phyloP scores from a whole-genome alignment of 2,888 invertebrate genomes.

The Dryococelus australis region DNA sequence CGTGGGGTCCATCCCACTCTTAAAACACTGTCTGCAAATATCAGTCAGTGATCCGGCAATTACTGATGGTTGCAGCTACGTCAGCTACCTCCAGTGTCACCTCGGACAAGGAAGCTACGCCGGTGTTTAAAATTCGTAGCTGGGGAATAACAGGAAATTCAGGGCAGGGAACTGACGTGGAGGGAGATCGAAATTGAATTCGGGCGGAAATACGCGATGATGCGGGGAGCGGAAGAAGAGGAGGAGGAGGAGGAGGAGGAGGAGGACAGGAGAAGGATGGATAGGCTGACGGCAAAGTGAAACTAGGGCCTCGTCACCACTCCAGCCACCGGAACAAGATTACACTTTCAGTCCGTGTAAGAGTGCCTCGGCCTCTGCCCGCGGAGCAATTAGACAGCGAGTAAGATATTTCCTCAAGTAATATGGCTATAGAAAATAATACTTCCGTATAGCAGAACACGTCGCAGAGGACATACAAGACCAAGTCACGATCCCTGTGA shows the following conservation, averaged over 20 bases:
- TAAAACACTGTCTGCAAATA: too few species aligned
- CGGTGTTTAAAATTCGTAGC: background rate
- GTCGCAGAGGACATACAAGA: too few species aligned
- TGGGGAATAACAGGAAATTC: background rate
- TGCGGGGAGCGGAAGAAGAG: background rate
- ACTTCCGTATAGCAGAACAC: too few species aligned
- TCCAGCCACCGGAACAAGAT: background rate
- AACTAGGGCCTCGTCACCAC: background rate
- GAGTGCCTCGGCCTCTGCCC: too few species aligned
- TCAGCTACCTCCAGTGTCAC: background rate
- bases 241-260: background rate
- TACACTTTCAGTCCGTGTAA: background rate
- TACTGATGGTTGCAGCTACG: too few species aligned
- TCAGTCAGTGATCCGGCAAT: too few species aligned
- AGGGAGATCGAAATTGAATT: background rate
- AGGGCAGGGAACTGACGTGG: background rate
- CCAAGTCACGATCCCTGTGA: too few species aligned
- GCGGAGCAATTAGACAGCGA: too few species aligned
- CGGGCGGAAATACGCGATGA: conserved; percentile 16
- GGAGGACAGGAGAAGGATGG: background rate
- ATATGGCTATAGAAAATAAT: too few species aligned
- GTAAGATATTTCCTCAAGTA: too few species aligned
- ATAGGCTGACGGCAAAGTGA: background rate
- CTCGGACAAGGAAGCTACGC: background rate
- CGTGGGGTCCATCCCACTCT: too few species aligned